Base-by-base conservation (phyloP, 2,888 invertebrate genomes). In the Nymphalis c-album region DNA sequence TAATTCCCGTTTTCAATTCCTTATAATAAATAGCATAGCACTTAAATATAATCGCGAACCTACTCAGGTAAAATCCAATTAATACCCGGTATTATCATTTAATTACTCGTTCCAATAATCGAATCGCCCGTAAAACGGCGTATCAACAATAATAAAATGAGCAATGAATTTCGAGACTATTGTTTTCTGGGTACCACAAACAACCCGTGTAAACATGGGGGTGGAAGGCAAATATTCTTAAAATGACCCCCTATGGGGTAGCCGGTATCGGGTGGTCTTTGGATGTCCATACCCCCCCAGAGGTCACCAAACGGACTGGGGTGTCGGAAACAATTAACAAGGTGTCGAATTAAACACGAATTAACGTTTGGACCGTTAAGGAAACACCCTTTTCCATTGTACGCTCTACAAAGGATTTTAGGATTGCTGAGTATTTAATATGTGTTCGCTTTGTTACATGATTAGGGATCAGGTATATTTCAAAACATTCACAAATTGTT, bases 321-420 rank as follows among this genome's bases (percentile, higher is more conserved):
- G 89, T 85, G 88, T 87, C 84, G 87, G 84, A 91, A 91, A 91
- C 91, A 92, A 92, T 92, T 92, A 92, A 92, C 92, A 88, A 92
- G 92, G 92, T 92, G 92, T 92, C 92, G 92, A 92, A 92, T 92
- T 92, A 92, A 89, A 92, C 90, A 87, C 90, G 88, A 91, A 90
- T 92, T 92, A 92, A 88, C 90, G 90, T 84, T 87, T 82, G 80
- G 83, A 85, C 86, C 88, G 89, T 90, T 88, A 90, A 90, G 90
- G 90, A 90, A 88, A 87, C 82, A 88, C 90, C 92, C 91, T 91
- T 91, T 89, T 86, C 90, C 90, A 91, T 91, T 92, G 90, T 88
- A 80, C 85, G 83, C 83, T 87, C 87, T 86, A 87, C 88, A 87
- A 89, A 90, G 90, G 90, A 90, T 90, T 89, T 91, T 80, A 85